Evolutionary conservation across 2,113 vertebrate genomes (phyloP), one percentile per base, ranked within the genome.

Genomic region (Marmota flaviventris): DNA sequence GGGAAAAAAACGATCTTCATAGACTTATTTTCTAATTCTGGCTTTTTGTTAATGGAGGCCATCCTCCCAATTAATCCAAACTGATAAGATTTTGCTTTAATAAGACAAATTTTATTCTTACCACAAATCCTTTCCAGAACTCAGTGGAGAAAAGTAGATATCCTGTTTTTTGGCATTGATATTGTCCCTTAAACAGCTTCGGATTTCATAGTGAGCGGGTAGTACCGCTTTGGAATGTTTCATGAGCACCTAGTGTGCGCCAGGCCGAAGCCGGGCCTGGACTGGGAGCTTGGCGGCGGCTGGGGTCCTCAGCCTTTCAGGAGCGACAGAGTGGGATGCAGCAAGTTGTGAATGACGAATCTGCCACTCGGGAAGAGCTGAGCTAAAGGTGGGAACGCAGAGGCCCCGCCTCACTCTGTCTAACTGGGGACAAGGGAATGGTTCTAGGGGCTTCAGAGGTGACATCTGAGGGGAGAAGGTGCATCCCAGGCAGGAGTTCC

Each of bases 141-240:
- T 72, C 48, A 61, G 24, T 79, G n/a, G 14, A 83, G 2, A 83
- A 75, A 95, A 83, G 32, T 48, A 10, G 37, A 75, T 27, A 56
- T 51, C 65, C 16, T 76, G 29, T 65, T 63, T 69, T 4, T 34
- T 51, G 63, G 11, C 70, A 90, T 93, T 94, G 94, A 93, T 79
- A 85, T 94, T 94, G n/a, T 81, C 73, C 39, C 14, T 58, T 76
- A 69, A 84, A 83, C 78, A 89, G n/a, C 87, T 78, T 93, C 81
- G 25, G 27, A 0, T 89, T 91, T 48, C 90, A 78, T 77, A 81
- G 89, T 77, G 84, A 25, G 61, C 24, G 34, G 24, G 9, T 56
- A 58, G 72, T 70, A 17, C n/a, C 69, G 63, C 29, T 85, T 37
- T 72, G 89, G 77, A 65, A 63, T 77, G 14, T 42, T 73, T 61